These are phyloP conservation scores for Noctua fimbriata DNA, from an alignment of 2,888 invertebrate species.

Conservation along the genomic window DNA sequence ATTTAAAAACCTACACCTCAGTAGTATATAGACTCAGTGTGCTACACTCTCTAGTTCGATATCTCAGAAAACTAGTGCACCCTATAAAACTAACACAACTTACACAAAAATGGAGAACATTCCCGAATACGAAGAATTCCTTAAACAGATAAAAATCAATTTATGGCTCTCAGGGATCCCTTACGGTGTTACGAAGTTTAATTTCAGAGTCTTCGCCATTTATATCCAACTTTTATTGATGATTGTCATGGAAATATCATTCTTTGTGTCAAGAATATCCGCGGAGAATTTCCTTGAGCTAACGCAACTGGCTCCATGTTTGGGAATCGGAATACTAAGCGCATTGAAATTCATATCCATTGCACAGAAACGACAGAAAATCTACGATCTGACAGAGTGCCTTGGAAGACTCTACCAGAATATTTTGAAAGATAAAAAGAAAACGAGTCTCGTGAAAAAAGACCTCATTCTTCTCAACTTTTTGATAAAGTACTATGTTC, in stretches of 20 bases:
- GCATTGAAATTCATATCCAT: constrained; percentile 74
- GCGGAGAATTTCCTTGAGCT: constrained; percentile 79
- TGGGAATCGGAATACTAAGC: constrained; percentile 76
- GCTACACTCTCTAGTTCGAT: not conserved
- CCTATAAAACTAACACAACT: not conserved
- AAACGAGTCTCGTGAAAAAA: constrained; percentile 68
- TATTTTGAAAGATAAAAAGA: constrained; percentile 69
- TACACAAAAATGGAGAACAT: constrained; percentile 68
- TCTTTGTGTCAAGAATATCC: constrained; percentile 76
- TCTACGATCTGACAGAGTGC: constrained; percentile 71
- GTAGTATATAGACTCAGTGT: not conserved
- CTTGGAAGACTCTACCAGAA: constrained; percentile 72
- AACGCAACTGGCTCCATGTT: constrained; percentile 79
- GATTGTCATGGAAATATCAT: constrained; percentile 71
- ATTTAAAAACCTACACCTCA: not conserved
- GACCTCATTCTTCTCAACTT: constrained; percentile 74
- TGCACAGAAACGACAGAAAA: constrained; percentile 66
- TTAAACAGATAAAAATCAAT: constrained; percentile 76
- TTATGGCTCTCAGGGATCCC: constrained; percentile 78
- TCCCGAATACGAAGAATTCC: constrained; percentile 77
- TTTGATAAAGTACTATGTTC: constrained; percentile 79
- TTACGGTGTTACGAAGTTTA: constrained; percentile 68
- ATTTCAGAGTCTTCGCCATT: constrained; percentile 70
- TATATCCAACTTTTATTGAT: constrained; percentile 66
- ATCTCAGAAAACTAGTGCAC: not conserved